Base-by-base conservation (phyloP, 2,888 invertebrate species). In the Drosophila neotestacea region DNA sequence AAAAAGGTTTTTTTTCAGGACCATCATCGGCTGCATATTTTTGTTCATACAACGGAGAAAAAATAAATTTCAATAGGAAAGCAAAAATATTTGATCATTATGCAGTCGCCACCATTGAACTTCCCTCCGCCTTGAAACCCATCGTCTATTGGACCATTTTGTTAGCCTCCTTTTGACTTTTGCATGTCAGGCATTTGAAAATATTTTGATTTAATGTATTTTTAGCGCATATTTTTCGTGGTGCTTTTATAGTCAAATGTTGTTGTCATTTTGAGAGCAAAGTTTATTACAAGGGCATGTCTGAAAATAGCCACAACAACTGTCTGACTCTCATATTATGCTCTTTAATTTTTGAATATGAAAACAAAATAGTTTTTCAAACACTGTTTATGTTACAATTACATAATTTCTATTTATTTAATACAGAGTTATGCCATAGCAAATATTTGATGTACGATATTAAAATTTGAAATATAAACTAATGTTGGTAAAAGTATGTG, bases 21-120 rank as follows among this genome's bases (percentile, higher is more conserved):
- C 28, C 52, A 27, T 11, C 50, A 30, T 28, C 47, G 28, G 30
- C 36, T 59, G 58, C 73, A 66, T 63, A 44, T 38, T 41, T 56
- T 2, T 41, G 41, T 5, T 16, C 28, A 38, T 16, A 55, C 27
- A 41, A 44, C 34, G 56, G 22, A 22, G 22, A 22, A 22, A 48
- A 13, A 44, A 42, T 5, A 62, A 52, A 74, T 76, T 59, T 58
- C 61, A 58, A 62, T 50, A 38, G 16, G 27, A 32, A 46, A 50
- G 52, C 13, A 60, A 48, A 69, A 65, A 77, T 58, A 52, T 77
- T 73, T 77, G 51, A 69, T 69, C 52, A 70, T 70, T 66, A 70
- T 70, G 61, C 60, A 61, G 44, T 34, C 28, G 52, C 9, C 13
- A 10, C 10, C 46, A 28, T 36, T 27, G n/a, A 11, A 27, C 0